A percentile compares a stretch with the other conserved stretches of the same genome.
These are phyloP conservation scores for Bimastos eiseni DNA, from an alignment of 2,888 invertebrate species.

Conservation along the genomic window DNA sequence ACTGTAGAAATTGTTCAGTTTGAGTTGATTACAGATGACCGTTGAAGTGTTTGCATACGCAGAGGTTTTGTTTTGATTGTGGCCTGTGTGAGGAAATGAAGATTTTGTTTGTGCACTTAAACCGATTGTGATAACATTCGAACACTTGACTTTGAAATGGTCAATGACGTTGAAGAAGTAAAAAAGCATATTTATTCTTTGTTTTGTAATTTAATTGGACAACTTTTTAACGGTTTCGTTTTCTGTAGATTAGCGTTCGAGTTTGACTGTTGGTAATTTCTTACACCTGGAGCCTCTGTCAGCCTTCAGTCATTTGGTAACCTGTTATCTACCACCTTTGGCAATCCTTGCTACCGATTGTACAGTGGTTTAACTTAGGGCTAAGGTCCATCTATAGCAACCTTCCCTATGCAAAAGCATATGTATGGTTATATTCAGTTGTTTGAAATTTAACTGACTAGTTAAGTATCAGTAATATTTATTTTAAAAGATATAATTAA, in stretches of 20 bases:
- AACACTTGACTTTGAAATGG: background rate
- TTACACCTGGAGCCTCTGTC: background rate
- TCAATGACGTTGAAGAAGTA: background rate
- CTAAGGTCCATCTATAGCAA: too few relatives aligned
- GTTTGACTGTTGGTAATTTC: background rate
- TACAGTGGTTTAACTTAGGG: too few relatives aligned
- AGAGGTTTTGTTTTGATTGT: background rate
- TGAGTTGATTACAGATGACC: background rate
- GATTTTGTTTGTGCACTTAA: background rate
- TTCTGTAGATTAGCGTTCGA: background rate
- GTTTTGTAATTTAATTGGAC: background rate
- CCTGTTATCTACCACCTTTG: too few relatives aligned
- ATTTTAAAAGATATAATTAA: too few relatives aligned
- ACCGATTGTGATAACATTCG: background rate
- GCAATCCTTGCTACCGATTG: too few relatives aligned
- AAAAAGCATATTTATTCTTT: background rate
- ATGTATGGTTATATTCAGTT: too few relatives aligned
- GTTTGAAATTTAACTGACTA: too few relatives aligned
- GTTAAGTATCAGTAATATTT: too few relatives aligned
- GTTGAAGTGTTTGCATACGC: background rate
- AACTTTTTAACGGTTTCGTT: background rate
- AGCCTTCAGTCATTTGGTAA: too few relatives aligned
- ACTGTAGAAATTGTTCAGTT: background rate
- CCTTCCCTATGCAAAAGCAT: too few relatives aligned
- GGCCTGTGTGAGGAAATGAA: background rate